Conservation (phyloP, 2,113 vertebrate species). For the Carettochelys insculpta region DNA sequence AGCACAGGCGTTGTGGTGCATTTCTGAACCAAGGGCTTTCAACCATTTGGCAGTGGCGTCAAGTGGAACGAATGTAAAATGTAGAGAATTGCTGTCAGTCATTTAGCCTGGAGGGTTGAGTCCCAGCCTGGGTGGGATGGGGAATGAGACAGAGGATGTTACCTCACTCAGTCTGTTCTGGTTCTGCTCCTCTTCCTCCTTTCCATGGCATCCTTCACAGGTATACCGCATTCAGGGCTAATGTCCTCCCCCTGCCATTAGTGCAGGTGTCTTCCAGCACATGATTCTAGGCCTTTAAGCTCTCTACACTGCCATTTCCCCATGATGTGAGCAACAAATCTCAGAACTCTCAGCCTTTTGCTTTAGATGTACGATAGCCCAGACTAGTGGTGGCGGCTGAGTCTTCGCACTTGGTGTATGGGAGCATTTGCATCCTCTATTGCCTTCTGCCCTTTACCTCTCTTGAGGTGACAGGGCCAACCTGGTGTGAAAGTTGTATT, state of each 20-base stretch:
- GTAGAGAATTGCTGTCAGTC: not conserved
- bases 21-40: not conserved
- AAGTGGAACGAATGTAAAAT: not conserved
- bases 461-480: not conserved
- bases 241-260: fast-evolving
- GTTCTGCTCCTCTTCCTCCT: not conserved
- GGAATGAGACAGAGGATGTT: not conserved
- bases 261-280: not conserved
- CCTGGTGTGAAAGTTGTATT: not conserved
- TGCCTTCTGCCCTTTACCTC: not conserved
- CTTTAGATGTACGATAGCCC: not conserved
- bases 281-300: not conserved
- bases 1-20: not conserved
- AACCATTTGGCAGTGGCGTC: not conserved
- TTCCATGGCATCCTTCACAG: not conserved
- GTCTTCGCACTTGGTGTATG: not conserved
- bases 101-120: not conserved
- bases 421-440: not conserved
- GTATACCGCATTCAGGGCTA: not conserved
- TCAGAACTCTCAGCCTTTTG: not conserved
- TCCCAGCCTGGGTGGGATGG: not conserved
- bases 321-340: not conserved
- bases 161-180: not conserved
- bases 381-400: not conserved
- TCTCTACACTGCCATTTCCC: not conserved